Evolutionary conservation across 2,888 invertebrate species (phyloP).

Genomic region (Clusia tigrina): DNA sequence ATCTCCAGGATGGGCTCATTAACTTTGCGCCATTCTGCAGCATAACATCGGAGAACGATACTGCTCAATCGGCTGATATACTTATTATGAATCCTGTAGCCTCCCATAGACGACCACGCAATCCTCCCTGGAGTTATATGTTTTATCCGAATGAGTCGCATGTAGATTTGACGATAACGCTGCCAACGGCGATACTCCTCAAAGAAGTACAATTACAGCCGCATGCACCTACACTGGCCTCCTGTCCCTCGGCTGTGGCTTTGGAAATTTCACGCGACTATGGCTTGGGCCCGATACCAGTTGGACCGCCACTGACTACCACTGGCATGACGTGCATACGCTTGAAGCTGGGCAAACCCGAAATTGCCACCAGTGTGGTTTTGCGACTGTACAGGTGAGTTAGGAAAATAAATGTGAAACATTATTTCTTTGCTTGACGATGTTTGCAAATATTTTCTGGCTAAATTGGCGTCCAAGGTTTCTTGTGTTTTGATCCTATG

Average conservation of each 20-base stretch:
- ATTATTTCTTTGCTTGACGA: neutral
- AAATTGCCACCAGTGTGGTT: conserved; percentile 85
- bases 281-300: conserved; percentile 78
- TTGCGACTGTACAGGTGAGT: conserved; percentile 65
- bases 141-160: conserved; percentile 91
- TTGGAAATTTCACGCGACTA: conserved; percentile 86
- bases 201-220: conserved; percentile 89
- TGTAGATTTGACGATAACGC: conserved; percentile 83
- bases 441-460: neutral
- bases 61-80: conserved; percentile 89
- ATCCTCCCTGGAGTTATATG: conserved; percentile 95
- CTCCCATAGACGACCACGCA: conserved; percentile 83
- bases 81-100: conserved; percentile 82
- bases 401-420: neutral
- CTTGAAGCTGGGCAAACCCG: conserved; percentile 81
- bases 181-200: conserved; percentile 88
- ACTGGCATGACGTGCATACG: conserved; percentile 89
- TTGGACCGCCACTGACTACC: conserved; percentile 85
- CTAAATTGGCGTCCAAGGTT: too few species aligned
- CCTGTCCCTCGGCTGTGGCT: conserved; percentile 89
- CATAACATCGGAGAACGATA: conserved; percentile 81
- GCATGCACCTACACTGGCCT: conserved; percentile 82
- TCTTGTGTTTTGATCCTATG: neutral
- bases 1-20: conserved; percentile 81
- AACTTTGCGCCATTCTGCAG: conserved; percentile 91